These are phyloP conservation scores for Acromyrmex charruanus DNA, from an alignment of 1,140 invertebrate genomes.

Conservation along the genomic window DNA sequence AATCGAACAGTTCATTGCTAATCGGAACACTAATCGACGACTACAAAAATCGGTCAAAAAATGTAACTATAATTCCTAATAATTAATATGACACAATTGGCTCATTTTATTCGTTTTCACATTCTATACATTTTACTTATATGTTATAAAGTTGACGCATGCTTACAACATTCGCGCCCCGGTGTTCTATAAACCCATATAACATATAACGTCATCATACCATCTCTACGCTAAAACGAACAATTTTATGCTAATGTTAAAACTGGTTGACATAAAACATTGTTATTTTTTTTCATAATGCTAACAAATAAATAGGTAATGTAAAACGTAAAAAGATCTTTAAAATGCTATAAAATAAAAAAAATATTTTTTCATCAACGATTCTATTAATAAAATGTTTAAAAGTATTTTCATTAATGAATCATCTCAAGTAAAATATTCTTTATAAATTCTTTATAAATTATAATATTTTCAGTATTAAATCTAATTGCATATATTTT, in stretches of 20 bases:
- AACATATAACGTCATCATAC: slow-evolving; percentile 57
- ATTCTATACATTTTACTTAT: neutral
- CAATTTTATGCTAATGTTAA: slow-evolving; percentile 27
- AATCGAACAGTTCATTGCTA: neutral
- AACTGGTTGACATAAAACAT: neutral
- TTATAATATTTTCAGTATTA: neutral
- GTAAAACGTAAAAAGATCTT: neutral
- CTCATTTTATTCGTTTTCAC: neutral
- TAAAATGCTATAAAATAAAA: neutral
- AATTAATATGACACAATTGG: slow-evolving; percentile 6
- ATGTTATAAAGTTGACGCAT: slow-evolving; percentile 20
- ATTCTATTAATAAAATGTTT: neutral
- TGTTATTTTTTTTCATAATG: neutral
- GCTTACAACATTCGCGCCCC: slow-evolving; percentile 11
- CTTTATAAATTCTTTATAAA: neutral
- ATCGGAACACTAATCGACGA: neutral
- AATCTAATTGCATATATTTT: neutral
- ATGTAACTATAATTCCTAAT: slow-evolving; percentile 26
- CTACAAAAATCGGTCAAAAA: neutral
- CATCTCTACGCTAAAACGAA: slow-evolving; percentile 32
- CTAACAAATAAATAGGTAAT: neutral
- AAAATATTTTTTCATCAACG: neutral
- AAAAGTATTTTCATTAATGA: neutral
- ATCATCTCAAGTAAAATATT: neutral
- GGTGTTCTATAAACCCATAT: slow-evolving; percentile 56